Evolutionary conservation across 1,140 invertebrate genomes (phyloP).

Genomic region (Rhizoglyphus robini): DNA sequence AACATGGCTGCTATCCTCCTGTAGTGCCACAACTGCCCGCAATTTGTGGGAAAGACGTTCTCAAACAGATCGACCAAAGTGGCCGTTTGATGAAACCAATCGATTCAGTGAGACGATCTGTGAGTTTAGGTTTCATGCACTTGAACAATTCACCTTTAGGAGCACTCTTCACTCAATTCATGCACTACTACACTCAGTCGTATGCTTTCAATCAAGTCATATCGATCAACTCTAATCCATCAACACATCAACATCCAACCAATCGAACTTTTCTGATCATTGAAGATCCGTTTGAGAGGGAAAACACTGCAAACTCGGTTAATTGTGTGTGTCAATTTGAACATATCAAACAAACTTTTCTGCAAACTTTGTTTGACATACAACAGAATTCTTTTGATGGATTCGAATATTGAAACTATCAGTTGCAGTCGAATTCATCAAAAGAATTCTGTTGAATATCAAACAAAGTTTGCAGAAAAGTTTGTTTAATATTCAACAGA

Average conservation of each 20-base stretch:
- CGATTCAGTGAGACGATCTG: neutral
- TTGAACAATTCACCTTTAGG: constrained; percentile 59
- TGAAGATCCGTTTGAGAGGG: constrained; percentile 86
- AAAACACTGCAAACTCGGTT: constrained; percentile 83
- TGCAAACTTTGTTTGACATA: neutral
- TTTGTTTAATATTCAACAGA: constrained; percentile 60
- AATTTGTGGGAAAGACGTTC: neutral
- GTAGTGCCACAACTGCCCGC: constrained; percentile 72
- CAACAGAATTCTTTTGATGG: neutral
- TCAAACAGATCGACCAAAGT: neutral
- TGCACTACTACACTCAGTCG: constrained; percentile 62
- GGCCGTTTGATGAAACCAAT: neutral
- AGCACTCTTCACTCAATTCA: constrained; percentile 71
- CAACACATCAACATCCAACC: constrained; percentile 81
- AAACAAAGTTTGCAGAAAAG: constrained; percentile 40
- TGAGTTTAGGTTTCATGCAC: constrained; percentile 36
- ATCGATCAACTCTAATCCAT: constrained; percentile 48
- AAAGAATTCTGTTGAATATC: neutral
- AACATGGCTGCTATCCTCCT: constrained; percentile 58
- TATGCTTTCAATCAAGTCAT: constrained; percentile 72
- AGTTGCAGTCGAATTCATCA: no score
- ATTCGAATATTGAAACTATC: no score
- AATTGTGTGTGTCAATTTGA: constrained; percentile 70
- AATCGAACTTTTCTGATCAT: no score
- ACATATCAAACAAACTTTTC: constrained; percentile 60